A percentile compares a stretch with the other conserved stretches of the same genome.
These are phyloP conservation scores for Leucoraja erinaceus DNA, from an alignment of 2,113 vertebrate genomes.

Conservation along the genomic window DNA sequence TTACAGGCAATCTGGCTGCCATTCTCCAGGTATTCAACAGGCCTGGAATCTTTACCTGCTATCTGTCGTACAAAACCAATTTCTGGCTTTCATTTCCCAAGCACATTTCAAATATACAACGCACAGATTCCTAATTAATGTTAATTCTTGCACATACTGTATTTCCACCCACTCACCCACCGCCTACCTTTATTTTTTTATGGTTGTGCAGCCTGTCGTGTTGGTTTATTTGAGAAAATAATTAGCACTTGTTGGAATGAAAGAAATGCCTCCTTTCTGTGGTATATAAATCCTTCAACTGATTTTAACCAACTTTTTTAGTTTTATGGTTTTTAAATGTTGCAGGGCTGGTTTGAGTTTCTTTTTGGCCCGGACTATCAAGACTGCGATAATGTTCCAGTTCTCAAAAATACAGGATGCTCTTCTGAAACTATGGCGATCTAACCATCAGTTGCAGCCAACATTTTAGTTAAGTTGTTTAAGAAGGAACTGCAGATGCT, in stretches of 20 bases:
- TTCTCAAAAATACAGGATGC: not conserved
- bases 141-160: not conserved
- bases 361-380: not conserved
- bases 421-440: not conserved
- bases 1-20: not conserved
- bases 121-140: constrained; percentile 3
- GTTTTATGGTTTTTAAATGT: not conserved
- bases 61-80: not conserved
- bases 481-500: too few species aligned
- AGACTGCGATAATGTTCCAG: not conserved
- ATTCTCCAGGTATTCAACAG: not conserved
- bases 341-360: not conserved
- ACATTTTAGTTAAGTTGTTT: not conserved
- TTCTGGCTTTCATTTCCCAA: constrained; percentile 2
- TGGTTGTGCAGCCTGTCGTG: not conserved
- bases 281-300: not conserved
- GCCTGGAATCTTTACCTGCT: not conserved
- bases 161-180: not conserved
- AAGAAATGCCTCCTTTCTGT: not conserved
- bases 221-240: not conserved
- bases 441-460: not conserved
- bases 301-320: not conserved
- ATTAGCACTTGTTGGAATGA: not conserved
- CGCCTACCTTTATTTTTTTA: not conserved
- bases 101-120: not conserved